Percentiles rank a stretch among this genome's conserved stretches.
Evolutionary conservation across 2,113 vertebrate species (phyloP).

Genomic region (Sus scrofa): DNA sequence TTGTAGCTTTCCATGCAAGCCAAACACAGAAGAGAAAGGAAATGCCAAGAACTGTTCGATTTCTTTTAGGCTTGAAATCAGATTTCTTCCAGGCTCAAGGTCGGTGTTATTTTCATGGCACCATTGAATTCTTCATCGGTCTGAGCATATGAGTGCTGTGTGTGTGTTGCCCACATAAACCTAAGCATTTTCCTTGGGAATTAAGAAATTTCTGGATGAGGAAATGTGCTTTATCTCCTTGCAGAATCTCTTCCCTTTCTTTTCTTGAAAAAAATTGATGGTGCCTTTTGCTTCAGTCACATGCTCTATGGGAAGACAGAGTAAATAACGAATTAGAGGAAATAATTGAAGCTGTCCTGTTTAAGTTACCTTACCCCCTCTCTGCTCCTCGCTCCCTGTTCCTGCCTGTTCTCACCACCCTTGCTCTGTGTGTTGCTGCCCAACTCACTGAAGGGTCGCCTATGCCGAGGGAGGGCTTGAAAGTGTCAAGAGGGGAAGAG

Average conservation of each 20-base stretch:
- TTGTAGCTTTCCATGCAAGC: constrained; percentile 1
- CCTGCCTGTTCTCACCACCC: constrained; percentile 55
- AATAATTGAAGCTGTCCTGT: constrained; percentile 3
- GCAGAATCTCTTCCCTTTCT: not conserved
- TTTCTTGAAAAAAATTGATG: constrained; percentile 59
- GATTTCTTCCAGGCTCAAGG: constrained; percentile 6
- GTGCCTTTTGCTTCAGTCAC: constrained; percentile 59
- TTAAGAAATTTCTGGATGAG: not conserved
- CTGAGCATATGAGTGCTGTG: not conserved
- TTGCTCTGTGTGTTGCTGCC: not conserved
- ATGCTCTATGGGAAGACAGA: constrained; percentile 13
- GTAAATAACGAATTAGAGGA: not conserved
- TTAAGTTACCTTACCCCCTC: constrained; percentile 22
- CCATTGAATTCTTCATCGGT: not conserved
- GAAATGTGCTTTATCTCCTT: not conserved
- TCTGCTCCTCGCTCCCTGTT: constrained; percentile 18
- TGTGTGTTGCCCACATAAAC: not conserved
- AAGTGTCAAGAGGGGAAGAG: not conserved
- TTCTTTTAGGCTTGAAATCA: constrained; percentile 22
- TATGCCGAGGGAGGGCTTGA: not conserved
- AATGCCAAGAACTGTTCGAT: not conserved
- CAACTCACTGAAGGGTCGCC: not conserved
- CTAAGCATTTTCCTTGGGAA: not conserved
- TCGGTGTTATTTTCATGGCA: constrained; percentile 38
- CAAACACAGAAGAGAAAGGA: constrained; percentile 7